Evolutionary conservation across 2,888 invertebrate species (phyloP).

Genomic region (Epirrhoe tristata): DNA sequence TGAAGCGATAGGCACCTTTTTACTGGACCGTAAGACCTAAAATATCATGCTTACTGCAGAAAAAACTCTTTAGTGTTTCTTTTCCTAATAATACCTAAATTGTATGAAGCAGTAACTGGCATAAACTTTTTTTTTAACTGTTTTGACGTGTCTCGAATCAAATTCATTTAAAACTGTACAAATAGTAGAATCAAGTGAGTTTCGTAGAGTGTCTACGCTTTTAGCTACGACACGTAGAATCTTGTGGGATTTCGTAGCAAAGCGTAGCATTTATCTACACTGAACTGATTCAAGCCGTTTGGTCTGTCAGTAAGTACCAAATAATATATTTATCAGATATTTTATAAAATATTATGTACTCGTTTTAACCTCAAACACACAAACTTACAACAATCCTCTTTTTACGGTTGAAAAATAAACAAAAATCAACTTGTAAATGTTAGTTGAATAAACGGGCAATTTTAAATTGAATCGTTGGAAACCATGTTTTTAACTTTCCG

Average conservation of each 20-base stretch:
- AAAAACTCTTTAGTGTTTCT: too few species aligned
- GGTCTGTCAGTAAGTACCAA: background rate
- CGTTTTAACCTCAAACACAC: too few species aligned
- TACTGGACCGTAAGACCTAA: too few species aligned
- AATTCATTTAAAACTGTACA: background rate
- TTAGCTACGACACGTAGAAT: conserved; percentile 1
- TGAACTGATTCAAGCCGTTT: background rate
- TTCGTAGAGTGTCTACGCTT: background rate
- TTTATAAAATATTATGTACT: too few species aligned
- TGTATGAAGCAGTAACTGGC: too few species aligned
- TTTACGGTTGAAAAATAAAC: background rate
- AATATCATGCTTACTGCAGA: too few species aligned
- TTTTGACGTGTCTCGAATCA: too few species aligned
- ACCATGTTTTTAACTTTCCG: background rate
- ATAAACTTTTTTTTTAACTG: too few species aligned
- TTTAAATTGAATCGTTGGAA: conserved; percentile 1
- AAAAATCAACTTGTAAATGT: background rate
- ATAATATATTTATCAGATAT: too few species aligned
- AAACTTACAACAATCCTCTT: too few species aligned
- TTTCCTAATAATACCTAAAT: too few species aligned
- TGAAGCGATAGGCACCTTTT: too few species aligned
- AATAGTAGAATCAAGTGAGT: background rate
- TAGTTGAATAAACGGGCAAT: background rate
- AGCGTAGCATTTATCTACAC: conserved; percentile 6
- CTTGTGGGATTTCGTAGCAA: conserved; percentile 1